phyloP scores from a whole-genome alignment of 2,113 vertebrate species.

The Malurus elegans region DNA sequence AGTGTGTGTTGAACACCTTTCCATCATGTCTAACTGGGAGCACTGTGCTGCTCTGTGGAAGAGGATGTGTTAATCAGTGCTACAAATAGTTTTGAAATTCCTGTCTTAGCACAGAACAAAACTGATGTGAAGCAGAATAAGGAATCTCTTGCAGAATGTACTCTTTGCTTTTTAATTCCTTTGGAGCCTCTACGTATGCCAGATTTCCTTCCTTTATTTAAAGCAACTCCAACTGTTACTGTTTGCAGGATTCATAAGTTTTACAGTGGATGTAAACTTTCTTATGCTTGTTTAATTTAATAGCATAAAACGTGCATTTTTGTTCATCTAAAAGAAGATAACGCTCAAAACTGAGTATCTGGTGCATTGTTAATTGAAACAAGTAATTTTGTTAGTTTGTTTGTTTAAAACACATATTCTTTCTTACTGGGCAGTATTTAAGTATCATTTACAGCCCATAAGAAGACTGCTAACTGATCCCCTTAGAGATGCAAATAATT shows the following conservation, averaged over 20 bases:
- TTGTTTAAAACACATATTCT: background rate
- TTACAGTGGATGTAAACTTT: background rate
- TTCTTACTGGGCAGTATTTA: background rate
- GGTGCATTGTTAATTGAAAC: background rate
- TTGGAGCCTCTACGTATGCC: background rate
- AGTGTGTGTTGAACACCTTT: background rate
- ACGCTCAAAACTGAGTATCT: background rate
- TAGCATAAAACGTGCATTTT: background rate
- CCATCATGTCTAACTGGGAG: background rate
- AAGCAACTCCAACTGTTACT: background rate
- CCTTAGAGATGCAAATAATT: background rate
- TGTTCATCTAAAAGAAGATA: background rate
- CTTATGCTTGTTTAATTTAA: background rate
- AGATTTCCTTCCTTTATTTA: background rate
- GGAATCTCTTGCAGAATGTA: background rate
- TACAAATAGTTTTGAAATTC: background rate
- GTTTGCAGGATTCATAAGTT: background rate
- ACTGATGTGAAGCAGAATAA: background rate
- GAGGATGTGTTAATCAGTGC: background rate
- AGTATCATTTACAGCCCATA: background rate
- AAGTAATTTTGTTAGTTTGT: background rate
- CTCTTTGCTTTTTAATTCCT: background rate
- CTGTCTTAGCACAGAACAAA: background rate
- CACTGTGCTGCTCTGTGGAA: background rate
- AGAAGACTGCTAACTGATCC: background rate